phyloP scores from a whole-genome alignment of 2,797 vertebrate species.

The Sebastes hopkinsi region DNA sequence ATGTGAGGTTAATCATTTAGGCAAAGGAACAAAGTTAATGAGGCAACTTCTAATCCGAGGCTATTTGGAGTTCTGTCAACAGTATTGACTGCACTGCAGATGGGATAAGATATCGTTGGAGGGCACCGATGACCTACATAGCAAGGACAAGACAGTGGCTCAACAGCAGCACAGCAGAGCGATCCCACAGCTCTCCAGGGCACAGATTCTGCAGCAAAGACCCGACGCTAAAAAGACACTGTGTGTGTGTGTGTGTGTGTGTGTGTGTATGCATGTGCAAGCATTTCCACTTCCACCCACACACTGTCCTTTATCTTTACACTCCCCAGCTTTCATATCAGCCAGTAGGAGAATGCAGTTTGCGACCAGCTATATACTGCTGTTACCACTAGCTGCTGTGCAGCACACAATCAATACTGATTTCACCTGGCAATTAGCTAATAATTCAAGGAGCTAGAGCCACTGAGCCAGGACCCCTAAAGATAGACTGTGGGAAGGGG shows the following conservation, averaged over 20 bases:
- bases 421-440: constrained; percentile 83
- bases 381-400: constrained; percentile 69
- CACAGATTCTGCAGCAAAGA: constrained; percentile 61
- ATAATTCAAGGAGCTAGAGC: constrained; percentile 75
- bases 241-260: background rate
- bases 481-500: background rate
- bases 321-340: constrained; percentile 61
- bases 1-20: constrained; percentile 72
- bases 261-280: background rate
- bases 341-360: constrained; percentile 66
- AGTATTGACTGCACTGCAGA: constrained; percentile 77
- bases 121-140: constrained; percentile 78
- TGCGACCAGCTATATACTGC: constrained; percentile 63
- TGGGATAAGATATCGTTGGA: constrained; percentile 74
- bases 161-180: constrained; percentile 57
- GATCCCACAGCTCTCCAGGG: constrained; percentile 71
- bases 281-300: constrained; percentile 47
- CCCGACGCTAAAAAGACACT: constrained; percentile 27
- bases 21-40: constrained; percentile 76
- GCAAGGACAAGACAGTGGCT: constrained; percentile 76
- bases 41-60: constrained; percentile 74
- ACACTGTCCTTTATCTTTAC: constrained; percentile 63
- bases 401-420: constrained; percentile 78
- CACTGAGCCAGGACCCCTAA: constrained; percentile 53
- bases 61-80: constrained; percentile 75